Evolutionary conservation across 2,888 invertebrate genomes (phyloP), one percentile per base, ranked within the genome.

Genomic region (Vannuccia rotundouncinata): DNA sequence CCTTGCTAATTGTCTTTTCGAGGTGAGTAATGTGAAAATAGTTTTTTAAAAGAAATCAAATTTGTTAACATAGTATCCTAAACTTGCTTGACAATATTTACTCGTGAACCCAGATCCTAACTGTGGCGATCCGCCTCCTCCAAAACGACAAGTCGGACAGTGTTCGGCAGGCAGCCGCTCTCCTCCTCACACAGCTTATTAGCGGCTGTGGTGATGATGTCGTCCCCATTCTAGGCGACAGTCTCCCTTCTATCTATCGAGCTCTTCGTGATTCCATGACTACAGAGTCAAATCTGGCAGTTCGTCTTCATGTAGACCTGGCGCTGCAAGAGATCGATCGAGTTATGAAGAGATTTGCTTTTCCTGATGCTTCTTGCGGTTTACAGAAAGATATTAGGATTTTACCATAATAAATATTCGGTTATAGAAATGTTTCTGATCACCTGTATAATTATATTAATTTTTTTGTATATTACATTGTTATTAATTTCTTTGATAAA

Each of bases 151-250:
- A 91, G 84, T 90, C 91, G 29, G 88, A 91, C 0, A 92, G 93
- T 87, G 93, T 93, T 59, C 90, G 93, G 78, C 90, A 93, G 84
- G 93, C 94, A 1, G 93, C 93, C 1, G 92, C 93, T 17, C 90
- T 93, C 88, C 91, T 93, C n/a, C 90, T 93, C 82, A 90, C 92
- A 59, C 90, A 92, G 83, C 87, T 94, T 77, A 29, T 75, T 29
- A 1, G 2, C 10, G 75, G 75, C 29, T 66, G 66, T 22, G 66
- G 66, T 22, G 17, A 5, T 22, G 66, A 13, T 2, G 66, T 27
- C 5, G 17, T 66, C 5, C 2, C 66, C 5, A 66, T 66, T 27
- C 22, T 66, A 27, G 66, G 66, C 2, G 5, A 17, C 66, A 22
- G 22, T 22, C 66, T 66, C 22, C 25, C 66, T 5, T 5, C 10